phyloP scores from a whole-genome alignment of 2,113 vertebrate species.

The Lepidothrix coronata region DNA sequence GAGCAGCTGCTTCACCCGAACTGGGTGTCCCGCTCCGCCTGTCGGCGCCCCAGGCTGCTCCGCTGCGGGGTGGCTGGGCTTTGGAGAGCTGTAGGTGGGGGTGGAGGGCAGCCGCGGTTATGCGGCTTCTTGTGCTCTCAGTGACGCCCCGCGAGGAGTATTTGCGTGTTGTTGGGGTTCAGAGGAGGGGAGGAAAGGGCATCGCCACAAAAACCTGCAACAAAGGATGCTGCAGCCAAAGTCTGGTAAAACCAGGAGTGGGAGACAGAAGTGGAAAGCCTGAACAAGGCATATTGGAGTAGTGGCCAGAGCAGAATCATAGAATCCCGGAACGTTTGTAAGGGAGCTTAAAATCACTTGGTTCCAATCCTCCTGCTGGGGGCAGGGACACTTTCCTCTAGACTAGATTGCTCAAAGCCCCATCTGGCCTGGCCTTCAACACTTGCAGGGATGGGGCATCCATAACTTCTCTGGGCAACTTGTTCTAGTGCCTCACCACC shows the following conservation, averaged over 20 bases:
- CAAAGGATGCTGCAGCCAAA: background rate
- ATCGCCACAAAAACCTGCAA: fast-evolving
- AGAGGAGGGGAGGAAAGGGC: fast-evolving
- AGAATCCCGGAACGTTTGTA: background rate
- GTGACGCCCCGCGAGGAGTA: fast-evolving
- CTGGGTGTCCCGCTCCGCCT: too few relatives aligned
- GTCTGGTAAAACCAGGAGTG: background rate
- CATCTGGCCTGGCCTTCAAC: background rate
- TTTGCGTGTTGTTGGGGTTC: fast-evolving
- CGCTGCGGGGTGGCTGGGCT: background rate
- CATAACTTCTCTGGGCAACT: background rate
- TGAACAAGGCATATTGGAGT: background rate
- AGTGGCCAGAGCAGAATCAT: background rate
- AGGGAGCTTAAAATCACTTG: background rate
- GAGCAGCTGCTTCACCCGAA: fast-evolving
- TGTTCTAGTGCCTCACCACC: background rate
- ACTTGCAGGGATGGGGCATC: background rate
- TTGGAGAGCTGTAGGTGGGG: background rate
- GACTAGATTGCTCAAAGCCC: background rate
- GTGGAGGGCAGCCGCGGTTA: fast-evolving
- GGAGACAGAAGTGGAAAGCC: background rate
- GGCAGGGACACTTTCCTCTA: background rate
- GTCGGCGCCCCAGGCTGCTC: background rate
- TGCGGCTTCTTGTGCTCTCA: fast-evolving
- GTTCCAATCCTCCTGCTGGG: background rate